Conservation (phyloP, 2,888 invertebrate species). For the Gonocerus acuteangulatus region DNA sequence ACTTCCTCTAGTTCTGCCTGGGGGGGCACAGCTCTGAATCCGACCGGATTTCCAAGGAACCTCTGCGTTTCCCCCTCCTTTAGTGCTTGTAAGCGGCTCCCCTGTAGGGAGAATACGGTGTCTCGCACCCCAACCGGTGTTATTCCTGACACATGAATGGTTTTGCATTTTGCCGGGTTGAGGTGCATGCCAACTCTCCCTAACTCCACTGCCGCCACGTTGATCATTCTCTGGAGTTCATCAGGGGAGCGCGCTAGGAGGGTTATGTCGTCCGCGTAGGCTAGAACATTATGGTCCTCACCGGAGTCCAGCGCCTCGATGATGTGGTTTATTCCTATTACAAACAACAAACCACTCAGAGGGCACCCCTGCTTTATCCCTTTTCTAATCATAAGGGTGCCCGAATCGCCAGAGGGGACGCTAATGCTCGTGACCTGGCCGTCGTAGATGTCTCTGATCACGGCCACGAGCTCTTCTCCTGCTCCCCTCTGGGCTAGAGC, state of each 20-base stretch:
- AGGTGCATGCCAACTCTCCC: neutral
- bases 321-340: neutral
- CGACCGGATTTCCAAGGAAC: constrained; percentile 21
- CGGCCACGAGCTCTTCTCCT: constrained; percentile 3
- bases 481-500: neutral
- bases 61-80: constrained; percentile 10
- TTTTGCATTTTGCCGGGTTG: constrained; percentile 10
- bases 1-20: no score
- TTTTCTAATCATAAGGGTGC: neutral
- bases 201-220: neutral
- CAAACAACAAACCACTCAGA: constrained; percentile 14
- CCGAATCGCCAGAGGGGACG: neutral
- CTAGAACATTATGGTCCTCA: no score
- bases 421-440: constrained; percentile 4
- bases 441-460: constrained; percentile 2
- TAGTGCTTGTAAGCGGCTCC: neutral
- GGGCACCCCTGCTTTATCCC: constrained; percentile 23
- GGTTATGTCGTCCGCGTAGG: neutral
- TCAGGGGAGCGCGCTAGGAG: neutral
- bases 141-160: neutral
- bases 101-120: neutral
- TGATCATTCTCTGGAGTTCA: neutral
- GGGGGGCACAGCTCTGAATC: no score
- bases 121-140: neutral
- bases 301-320: neutral